Evolutionary conservation across 1,140 invertebrate genomes (phyloP), one percentile per base, ranked within the genome.

Genomic region (Bombus ignitus): DNA sequence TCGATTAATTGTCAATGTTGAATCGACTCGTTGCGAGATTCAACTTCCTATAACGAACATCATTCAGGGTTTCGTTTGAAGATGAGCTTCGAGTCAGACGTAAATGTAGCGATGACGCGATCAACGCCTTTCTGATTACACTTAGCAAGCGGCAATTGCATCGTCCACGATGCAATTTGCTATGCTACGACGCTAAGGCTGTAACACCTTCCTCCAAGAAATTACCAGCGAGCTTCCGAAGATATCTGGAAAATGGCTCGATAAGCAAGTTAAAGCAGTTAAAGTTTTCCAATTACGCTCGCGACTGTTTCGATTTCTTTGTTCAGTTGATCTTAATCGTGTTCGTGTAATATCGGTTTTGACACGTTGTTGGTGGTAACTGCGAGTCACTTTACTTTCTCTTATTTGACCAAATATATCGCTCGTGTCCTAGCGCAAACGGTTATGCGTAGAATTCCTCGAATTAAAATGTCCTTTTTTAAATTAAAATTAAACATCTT

Each of bases 281-380:
- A 35, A 88, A 89, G 72, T 88, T 86, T 82, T 62, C 42, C 78
- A 88, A 89, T 87, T 88, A 70, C 68, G n/a, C 53, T 44, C 18
- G 65, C 18, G 65, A 76, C 70, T 62, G 75, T 39, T 75, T 66
- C 42, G 28, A 32, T 37, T 68, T 28, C 8, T 42, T 42, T 71
- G 37, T 75, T 73, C 47, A 72, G 37, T n/a, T 62, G 72, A 89
- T n/a, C 75, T 81, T 57, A 82, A 74, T 86, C 71, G 39, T 62
- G 32, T 53, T 68, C 74, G 37, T 57, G 74, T 82, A 78, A 89
- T 12, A 62, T 4, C 28, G 10, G 0, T 62, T 5, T 62, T 35
- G n/a, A 86, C 78, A 74, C 44, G 18, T 72, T 75, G 25, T 25
- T 57, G 1, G 8, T 68, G 5, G 13, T 32, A 0, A 66, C 6